Evolutionary conservation across 2,113 vertebrate genomes (phyloP), one percentile per base, ranked within the genome.

Genomic region (Alosa alosa): DNA sequence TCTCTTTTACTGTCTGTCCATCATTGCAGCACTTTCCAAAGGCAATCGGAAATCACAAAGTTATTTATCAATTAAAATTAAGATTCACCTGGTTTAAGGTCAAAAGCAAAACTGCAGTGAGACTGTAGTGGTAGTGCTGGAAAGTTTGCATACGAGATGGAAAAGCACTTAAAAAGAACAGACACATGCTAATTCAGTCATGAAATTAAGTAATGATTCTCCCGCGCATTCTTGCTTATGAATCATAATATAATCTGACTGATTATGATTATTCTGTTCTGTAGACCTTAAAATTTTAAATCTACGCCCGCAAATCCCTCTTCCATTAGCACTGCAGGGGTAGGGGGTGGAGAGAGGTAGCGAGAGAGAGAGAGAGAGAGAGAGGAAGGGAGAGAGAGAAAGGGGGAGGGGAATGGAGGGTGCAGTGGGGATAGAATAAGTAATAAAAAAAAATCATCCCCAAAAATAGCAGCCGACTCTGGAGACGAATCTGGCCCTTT

Each of bases 261-360:
- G 90, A 92, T 91, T 91, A 91, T 91, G 88, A 91, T 91, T 90
- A 91, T 92, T 92, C 90, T 92, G 90, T 92, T 91, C 91, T 87
- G 85, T 90, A 92, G 91, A 91, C 91, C 91, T 91, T 91, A 91
- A 92, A 87, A 90, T 90, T 91, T 90, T 89, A 90, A 91, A 92
- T 90, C 89, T 90, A 87, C 68, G 89, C 86, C 88, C 87, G 89
- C 89, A 91, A 91, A 92, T 90, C 89, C 91, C 85, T 90, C 89
- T 90, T 90, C 84, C 89, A 91, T 91, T 91, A 91, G 88, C 84
- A 89, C 88, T 90, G 88, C 87, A 75, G 88, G 88, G 75, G 50
- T 44, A 82, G 36, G 72, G 83, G 45, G 68, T 57, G 36, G 18
- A 49, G 88, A 84, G 85, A 83, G 52, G 86, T 84, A 89, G 52